Percentiles rank a stretch among this genome's conserved stretches.
phyloP scores from a whole-genome alignment of 2,797 vertebrate species.

The Sphaeramia orbicularis region DNA sequence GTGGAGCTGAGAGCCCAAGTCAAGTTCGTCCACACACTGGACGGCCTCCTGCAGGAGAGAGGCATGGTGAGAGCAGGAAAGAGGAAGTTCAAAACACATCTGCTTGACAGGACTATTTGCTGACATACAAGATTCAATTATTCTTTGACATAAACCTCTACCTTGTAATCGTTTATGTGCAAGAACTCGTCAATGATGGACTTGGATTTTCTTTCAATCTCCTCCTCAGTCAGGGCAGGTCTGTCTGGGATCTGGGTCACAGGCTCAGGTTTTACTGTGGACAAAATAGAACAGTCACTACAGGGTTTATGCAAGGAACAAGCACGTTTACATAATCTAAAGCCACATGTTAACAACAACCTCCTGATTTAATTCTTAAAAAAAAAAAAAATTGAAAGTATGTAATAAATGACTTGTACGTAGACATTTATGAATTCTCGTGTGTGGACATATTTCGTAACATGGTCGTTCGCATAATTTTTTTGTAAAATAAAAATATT shows the following conservation, averaged over 20 bases:
- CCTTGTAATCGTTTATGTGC: slow-evolving; percentile 98
- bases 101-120: no score
- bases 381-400: no score
- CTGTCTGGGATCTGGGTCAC: slow-evolving; percentile 81
- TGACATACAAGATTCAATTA: not conserved
- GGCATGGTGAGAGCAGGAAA: not conserved
- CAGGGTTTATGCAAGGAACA: not conserved
- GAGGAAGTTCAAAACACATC: not conserved
- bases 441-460: no score
- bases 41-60: slow-evolving; percentile 89
- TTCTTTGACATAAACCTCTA: slow-evolving; percentile 55
- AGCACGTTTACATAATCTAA: not conserved
- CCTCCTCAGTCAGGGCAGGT: slow-evolving; percentile 88
- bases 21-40: slow-evolving; percentile 95
- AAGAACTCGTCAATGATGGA: slow-evolving; percentile 98
- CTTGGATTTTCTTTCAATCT: slow-evolving; percentile 93
- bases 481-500: no score
- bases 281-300: slow-evolving; percentile 20
- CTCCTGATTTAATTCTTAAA: no score
- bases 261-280: slow-evolving; percentile 88
- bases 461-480: no score
- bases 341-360: no score
- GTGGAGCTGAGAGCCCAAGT: slow-evolving; percentile 84
- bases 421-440: no score
- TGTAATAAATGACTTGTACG: no score